A percentile compares a stretch with the other conserved stretches of the same genome.
Evolutionary conservation across 2,888 invertebrate species (phyloP).

Genomic region (Diabrotica balteata): DNA sequence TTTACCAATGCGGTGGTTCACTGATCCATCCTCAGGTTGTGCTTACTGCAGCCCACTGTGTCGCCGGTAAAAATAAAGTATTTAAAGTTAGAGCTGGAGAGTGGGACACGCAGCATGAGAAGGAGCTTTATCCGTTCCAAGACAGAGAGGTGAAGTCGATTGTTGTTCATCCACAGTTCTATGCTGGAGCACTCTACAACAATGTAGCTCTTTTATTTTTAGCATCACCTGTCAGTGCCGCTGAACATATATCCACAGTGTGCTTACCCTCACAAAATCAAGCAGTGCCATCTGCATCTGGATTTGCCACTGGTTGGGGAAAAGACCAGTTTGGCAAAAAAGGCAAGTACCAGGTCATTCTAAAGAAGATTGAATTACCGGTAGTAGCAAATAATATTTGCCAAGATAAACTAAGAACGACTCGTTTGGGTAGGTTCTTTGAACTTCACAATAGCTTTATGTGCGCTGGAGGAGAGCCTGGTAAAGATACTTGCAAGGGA

Average conservation of each 20-base stretch:
- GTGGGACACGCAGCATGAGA: constrained; percentile 82
- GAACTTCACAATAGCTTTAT: constrained; percentile 74
- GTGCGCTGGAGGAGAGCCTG: constrained; percentile 72
- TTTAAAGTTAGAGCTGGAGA: constrained; percentile 71
- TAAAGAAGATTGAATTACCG: constrained; percentile 75
- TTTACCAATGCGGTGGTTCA: constrained; percentile 74
- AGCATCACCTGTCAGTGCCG: constrained; percentile 45
- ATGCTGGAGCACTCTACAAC: constrained; percentile 50
- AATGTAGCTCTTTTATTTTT: constrained; percentile 54
- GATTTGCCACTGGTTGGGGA: constrained; percentile 55
- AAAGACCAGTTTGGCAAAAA: constrained; percentile 54
- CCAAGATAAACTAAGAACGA: constrained; percentile 65
- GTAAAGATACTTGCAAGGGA: constrained; percentile 74
- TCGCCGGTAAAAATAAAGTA: constrained; percentile 58
- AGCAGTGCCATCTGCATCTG: constrained; percentile 35
- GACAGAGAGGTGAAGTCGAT: constrained; percentile 64
- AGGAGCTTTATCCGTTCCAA: constrained; percentile 67
- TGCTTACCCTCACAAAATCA: constrained; percentile 51
- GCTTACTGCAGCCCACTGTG: constrained; percentile 83
- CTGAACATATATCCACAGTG: constrained; percentile 44
- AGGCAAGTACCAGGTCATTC: constrained; percentile 71
- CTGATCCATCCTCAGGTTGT: constrained; percentile 78
- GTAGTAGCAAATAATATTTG: constrained; percentile 70
- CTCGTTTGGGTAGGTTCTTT: constrained; percentile 73
- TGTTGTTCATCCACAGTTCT: constrained; percentile 50